Evolutionary conservation across 2,797 vertebrate species (phyloP), one percentile per base, ranked within the genome.

Genomic region (Poecilia picta): DNA sequence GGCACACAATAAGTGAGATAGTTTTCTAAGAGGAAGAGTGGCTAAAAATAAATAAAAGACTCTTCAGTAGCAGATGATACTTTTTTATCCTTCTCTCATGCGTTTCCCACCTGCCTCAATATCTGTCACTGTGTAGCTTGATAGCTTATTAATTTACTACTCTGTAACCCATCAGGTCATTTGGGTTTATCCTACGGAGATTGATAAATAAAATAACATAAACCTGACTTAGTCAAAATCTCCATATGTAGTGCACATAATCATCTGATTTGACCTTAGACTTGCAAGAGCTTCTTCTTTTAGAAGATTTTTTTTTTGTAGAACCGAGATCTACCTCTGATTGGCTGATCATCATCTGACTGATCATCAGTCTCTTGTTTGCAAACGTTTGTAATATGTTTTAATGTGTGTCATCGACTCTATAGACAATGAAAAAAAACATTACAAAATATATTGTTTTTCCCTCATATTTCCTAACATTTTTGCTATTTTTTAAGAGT

Each of bases 81-180:
- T 80, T 62, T 80, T 66, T 78, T 76, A 45, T 72, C 25, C 76
- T 39, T 77, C 41, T 76, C 68, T 72, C 82, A 78, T 75, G 74
- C 83, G 64, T 76, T 81, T 84, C 79, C 74, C 28, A 72, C 75
- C 49, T 64, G 72, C 43, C 12, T 31, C 0, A 76, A 73, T 13
- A 28, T 76, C 73, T 46, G 73, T 84, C 31, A 49, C 62, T 88
- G 75, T 45, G 80, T 73, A 80, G 85, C 79, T 89, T 89, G 79
- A 92, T 80, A 80, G 87, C 74, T 87, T 89, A 92, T 90, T 91
- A 93, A 90, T 93, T 89, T 92, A 87, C 78, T 89, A 72, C 76
- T 74, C 49, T 57, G 28, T 2, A 41, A 41, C 64, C 20, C 4
- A 23, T 25, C 20, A 25, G 36, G 18, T 25, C 1, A 16, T 66